These are phyloP conservation scores for Exephanes ischioxanthus DNA, from an alignment of 2,888 invertebrate species.

Conservation along the genomic window DNA sequence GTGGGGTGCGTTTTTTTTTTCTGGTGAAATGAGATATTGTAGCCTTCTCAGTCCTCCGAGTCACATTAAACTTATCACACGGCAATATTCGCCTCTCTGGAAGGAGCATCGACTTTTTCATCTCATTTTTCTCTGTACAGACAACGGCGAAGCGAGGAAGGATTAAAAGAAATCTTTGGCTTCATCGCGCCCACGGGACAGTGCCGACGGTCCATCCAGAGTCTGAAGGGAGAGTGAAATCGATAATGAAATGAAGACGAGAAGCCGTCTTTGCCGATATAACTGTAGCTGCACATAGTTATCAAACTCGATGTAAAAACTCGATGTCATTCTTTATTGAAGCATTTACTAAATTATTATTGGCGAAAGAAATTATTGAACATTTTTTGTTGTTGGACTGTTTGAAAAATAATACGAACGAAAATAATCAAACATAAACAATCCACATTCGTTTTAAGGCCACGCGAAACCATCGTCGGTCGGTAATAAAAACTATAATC, in stretches of 20 bases:
- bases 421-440: too few species aligned
- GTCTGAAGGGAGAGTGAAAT: conserved; percentile 8
- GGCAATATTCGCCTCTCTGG: not conserved
- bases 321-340: not conserved
- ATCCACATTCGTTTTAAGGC: too few species aligned
- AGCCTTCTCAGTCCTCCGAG: not conserved
- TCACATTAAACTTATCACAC: conserved; percentile 20
- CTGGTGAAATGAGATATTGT: not conserved
- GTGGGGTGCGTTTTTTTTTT: not conserved
- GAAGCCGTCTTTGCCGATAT: not conserved
- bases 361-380: too few species aligned
- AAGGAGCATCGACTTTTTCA: not conserved
- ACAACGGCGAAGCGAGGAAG: not conserved
- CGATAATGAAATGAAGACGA: not conserved
- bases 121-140: not conserved
- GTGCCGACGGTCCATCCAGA: not conserved
- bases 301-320: not conserved
- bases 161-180: conserved; percentile 16
- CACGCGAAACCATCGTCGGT: too few species aligned
- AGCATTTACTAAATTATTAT: not conserved
- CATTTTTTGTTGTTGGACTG: too few species aligned
- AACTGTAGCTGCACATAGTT: too few species aligned
- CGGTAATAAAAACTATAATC: too few species aligned
- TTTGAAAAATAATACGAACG: too few species aligned
- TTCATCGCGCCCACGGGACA: conserved; percentile 14